These are phyloP conservation scores for Temnopleurus reevesii DNA, from an alignment of 53 echinoderm and acorn worm genomes.

Conservation along the genomic window DNA sequence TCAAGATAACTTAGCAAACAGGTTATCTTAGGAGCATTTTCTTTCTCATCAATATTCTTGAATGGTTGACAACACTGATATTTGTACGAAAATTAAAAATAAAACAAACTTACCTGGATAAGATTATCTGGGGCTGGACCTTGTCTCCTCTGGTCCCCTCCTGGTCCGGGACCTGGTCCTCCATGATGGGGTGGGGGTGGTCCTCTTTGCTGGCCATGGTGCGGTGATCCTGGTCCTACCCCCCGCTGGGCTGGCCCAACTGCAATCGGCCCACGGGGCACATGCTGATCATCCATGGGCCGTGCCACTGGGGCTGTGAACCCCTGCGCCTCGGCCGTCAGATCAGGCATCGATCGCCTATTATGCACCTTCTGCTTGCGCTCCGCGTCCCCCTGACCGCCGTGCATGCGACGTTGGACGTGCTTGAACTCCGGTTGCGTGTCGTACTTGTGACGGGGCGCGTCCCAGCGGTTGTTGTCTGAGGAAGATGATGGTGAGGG, in stretches of 20 bases:
- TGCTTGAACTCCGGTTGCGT: conserved; percentile 66
- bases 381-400: conserved; percentile 62
- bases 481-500: conserved; percentile 2
- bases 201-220: conserved; percentile 29
- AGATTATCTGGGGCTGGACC: conserved; percentile 46
- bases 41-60: too few relatives aligned
- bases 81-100: too few relatives aligned
- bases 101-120: conserved; percentile 65
- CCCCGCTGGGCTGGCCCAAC: neutral
- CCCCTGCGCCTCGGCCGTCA: neutral
- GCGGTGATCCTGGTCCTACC: neutral
- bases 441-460: conserved; percentile 57
- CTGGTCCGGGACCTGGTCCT: neutral
- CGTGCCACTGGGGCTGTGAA: conserved; percentile 21
- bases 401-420: conserved; percentile 58
- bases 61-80: too few relatives aligned
- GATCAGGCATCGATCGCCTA: conserved; percentile 79
- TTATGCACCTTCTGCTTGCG: conserved; percentile 73
- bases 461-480: conserved; percentile 52
- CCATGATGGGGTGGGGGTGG: conserved; percentile 8
- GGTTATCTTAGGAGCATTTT: too few relatives aligned
- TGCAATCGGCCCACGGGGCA: neutral
- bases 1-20: too few relatives aligned
- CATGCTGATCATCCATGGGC: conserved; percentile 22
- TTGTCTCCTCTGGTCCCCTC: conserved; percentile 39